Base-by-base conservation (phyloP, 2,888 invertebrate genomes). In the Ormyrus pomaceus region DNA sequence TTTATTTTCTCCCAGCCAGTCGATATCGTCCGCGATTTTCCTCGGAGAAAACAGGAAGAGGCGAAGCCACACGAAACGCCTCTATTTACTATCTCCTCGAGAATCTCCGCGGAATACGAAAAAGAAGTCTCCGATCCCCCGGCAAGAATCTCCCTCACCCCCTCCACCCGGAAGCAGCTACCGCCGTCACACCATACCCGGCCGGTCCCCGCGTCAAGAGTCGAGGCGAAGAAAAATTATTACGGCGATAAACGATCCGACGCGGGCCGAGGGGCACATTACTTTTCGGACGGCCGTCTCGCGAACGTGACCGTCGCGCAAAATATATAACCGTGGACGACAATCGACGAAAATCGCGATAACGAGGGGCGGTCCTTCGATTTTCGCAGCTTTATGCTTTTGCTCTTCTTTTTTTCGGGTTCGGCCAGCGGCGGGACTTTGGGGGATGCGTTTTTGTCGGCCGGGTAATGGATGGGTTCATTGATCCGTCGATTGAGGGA, bases 181-280 rank as follows among this genome's bases (percentile, higher is more conserved):
- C 34, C 34, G 34, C 34, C 34, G 34, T 34, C 34, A 34, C 34
- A 34, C 34, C 34, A 0, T 34, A 34, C 34, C n/a, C n/a, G 34
- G 3, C 34, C 3, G 34, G 34, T 34, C 34, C 34, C 34, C 46
- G 13, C n/a, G 58, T 7, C 0, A 51, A 56, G n/a, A 5, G 64
- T 10, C n/a, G 46, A 34, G 45, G 48, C 7, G 46, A 58, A 65
- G 68, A 79, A 74, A 73, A 79, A 79, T 79, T 50, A 58, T 73
- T 62, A 34, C 9, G 9, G 19, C 69, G 51, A 69, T 69, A 74
- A 79, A 74, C 11, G 73, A 74, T 79, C 58, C 6, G 77, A 72
- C 55, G 55, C 10, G 5, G 51, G 58, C 64, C 50, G 13, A 56
- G 11, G 19, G 50, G 48, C 65, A 5, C 19, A 56, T 73, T 56